These are phyloP conservation scores for Perodicticus potto DNA, from an alignment of 2,797 vertebrate genomes.

Conservation along the genomic window DNA sequence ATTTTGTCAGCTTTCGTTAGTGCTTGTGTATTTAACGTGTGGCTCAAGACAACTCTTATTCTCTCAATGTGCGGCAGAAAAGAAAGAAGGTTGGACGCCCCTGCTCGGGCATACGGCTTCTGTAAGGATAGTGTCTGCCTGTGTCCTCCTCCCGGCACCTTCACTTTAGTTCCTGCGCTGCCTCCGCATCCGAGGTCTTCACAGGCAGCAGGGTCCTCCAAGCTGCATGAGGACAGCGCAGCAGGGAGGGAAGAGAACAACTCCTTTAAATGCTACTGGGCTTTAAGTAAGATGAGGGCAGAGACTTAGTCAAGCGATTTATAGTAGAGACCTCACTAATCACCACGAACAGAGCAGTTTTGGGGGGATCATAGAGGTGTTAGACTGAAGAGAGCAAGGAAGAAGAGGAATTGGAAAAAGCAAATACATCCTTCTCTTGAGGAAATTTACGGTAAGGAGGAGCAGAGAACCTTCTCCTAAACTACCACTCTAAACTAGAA, in stretches of 20 bases:
- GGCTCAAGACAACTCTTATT: too few relatives aligned
- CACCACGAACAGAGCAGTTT: neutral
- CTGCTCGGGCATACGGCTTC: neutral
- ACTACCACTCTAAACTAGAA: slow-evolving; percentile 44
- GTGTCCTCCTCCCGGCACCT: rapidly evolving
- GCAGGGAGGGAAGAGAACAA: neutral
- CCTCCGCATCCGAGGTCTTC: neutral
- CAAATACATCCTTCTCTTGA: neutral
- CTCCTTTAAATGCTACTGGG: neutral
- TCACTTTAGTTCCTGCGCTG: rapidly evolving
- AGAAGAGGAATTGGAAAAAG: neutral
- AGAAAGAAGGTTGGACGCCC: neutral
- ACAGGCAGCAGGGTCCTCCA: neutral
- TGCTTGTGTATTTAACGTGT: too few relatives aligned
- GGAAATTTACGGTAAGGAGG: neutral
- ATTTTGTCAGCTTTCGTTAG: too few relatives aligned
- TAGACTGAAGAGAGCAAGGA: neutral
- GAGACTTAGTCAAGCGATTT: neutral
- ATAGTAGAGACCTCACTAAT: neutral
- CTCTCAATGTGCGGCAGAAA: too few relatives aligned
- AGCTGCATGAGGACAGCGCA: neutral
- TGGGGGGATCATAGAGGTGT: neutral
- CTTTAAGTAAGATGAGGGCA: neutral
- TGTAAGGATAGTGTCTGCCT: neutral
- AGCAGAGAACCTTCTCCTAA: neutral